Base-by-base conservation (phyloP, 2,113 vertebrate genomes). In the Actenoides hombroni region DNA sequence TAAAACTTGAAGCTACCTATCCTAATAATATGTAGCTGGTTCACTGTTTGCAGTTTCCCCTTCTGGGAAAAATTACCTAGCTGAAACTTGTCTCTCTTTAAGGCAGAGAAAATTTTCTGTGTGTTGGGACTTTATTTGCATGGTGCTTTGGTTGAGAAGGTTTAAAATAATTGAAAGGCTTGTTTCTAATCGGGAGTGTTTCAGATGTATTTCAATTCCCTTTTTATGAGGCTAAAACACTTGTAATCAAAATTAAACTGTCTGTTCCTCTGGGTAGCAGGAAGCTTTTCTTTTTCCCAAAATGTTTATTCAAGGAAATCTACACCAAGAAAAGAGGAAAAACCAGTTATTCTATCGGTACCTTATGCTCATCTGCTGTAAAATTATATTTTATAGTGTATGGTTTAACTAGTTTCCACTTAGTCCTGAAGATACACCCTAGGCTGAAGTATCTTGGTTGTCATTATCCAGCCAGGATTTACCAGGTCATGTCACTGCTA, bases 401-500 rank as follows among this genome's bases (percentile, higher is more conserved):
- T 37, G 13, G 6, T 83, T 57, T 57, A 49, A 71, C 14, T 16
- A 4, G 2, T 56, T 75, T 64, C 16, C 35, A 39, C 10, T 0
- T 10, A 39, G 9, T 19, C 10, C n/a, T 44, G 31, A 18, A 39
- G 35, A 13, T 14, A 6, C 0, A 5, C 0, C 6, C 29, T 16
- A 21, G 28, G 16, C 13, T 31, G 42, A 48, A 25, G 11, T 11
- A 8, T 0, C 14, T 65, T 9, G 11, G 2, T 10, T 42, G 46
- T 10, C 19, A 1, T 1, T 11, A 11, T 9, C 3, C 1, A 24
- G 80, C 3, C 1, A 29, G 80, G 26, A 16, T 76, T 73, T 51
- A 4, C 1, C 33, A 1, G 18, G 5, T 29, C 1, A 3, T 16
- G 63, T 42, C 25, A 20, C 68, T 15, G 23, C 0, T 21, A 8